A percentile compares a stretch with the other conserved stretches of the same genome.
Conservation (phyloP, 1,140 invertebrate genomes). For the Saccostrea echinata region DNA sequence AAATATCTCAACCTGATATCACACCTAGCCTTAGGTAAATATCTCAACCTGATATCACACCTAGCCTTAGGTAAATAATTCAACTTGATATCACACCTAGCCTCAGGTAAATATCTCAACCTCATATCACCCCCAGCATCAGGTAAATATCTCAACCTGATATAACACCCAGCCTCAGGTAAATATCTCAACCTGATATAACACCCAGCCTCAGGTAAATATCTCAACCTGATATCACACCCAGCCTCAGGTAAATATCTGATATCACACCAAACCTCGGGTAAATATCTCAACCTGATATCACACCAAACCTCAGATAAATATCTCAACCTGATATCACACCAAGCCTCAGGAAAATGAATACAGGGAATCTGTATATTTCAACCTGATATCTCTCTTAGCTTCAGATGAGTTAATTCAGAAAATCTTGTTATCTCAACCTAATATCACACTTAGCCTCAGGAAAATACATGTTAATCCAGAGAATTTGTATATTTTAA, state of each 20-base stretch:
- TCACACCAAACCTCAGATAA: too few relatives aligned
- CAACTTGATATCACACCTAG: neutral
- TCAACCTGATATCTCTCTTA: neutral
- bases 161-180: too few relatives aligned
- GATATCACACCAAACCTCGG: neutral
- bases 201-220: neutral
- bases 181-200: conserved; percentile 91
- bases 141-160: too few relatives aligned
- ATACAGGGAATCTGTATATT: conserved; percentile 87
- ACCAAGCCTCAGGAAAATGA: conserved; percentile 85
- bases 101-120: neutral
- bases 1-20: too few relatives aligned
- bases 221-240: conserved; percentile 95
- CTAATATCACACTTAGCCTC: neutral
- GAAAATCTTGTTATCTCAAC: neutral
- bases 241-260: conserved; percentile 89
- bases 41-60: conserved; percentile 85
- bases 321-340: too few relatives aligned
- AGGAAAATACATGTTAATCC: neutral
- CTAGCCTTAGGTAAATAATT: neutral
- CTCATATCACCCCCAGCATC: too few relatives aligned
- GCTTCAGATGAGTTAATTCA: neutral
- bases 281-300: too few relatives aligned
- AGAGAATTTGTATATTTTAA: conserved; percentile 85
- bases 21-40: too few relatives aligned